phyloP scores from a whole-genome alignment of 2,888 invertebrate species.

The Sphaerophoria rueppellii region DNA sequence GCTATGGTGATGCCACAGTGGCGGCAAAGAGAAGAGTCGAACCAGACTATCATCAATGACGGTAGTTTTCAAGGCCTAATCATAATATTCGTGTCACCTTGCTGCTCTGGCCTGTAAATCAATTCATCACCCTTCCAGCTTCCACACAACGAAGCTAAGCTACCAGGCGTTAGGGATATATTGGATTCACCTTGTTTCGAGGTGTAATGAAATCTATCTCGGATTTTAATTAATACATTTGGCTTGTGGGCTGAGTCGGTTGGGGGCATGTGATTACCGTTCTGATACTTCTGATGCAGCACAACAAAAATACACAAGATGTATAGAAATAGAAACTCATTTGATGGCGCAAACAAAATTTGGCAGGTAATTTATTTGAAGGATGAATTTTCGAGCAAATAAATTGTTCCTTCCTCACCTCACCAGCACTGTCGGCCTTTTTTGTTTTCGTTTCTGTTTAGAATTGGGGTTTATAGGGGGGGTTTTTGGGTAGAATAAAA shows the following conservation, averaged over 20 bases:
- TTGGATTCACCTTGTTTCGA: constrained; percentile 8
- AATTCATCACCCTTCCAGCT: constrained; percentile 24
- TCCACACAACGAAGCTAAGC: background rate
- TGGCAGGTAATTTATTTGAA: constrained; percentile 60
- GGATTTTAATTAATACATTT: constrained; percentile 54
- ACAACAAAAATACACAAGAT: background rate
- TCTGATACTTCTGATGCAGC: constrained; percentile 2
- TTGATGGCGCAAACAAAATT: constrained; percentile 51
- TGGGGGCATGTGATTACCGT: constrained; percentile 24
- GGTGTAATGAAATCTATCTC: constrained; percentile 46
- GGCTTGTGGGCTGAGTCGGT: background rate
- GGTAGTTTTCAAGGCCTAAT: constrained; percentile 37
- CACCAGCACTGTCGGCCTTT: background rate
- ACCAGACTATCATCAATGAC: background rate
- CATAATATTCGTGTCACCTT: background rate
- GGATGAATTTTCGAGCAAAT: constrained; percentile 28
- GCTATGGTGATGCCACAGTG: background rate
- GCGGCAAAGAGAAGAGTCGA: too few relatives aligned
- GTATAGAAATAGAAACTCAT: constrained; percentile 21
- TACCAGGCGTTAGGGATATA: background rate
- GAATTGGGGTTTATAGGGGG: background rate
- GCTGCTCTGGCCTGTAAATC: constrained; percentile 5
- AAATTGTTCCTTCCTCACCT: background rate
- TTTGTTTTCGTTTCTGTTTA: background rate
- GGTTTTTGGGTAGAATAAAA: constrained; percentile 19